phyloP scores from a whole-genome alignment of 2,797 vertebrate genomes.

The Danio albolineatus region DNA sequence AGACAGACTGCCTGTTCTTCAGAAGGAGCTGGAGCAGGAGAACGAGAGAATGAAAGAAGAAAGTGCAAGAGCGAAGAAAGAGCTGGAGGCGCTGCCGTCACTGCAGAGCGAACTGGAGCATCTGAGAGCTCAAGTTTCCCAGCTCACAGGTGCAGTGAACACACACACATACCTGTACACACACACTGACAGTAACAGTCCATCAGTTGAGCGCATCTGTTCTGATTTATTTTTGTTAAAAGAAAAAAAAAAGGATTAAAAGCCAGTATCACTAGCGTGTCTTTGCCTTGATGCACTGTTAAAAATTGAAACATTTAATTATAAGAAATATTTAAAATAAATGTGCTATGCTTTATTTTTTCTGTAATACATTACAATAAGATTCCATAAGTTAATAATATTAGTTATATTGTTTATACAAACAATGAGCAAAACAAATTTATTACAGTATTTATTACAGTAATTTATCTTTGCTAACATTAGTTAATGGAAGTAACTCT shows the following conservation, averaged over 20 bases:
- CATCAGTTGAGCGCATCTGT: background rate
- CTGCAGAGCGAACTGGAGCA: constrained; percentile 83
- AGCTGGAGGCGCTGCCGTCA: constrained; percentile 75
- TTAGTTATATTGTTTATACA: too few relatives aligned
- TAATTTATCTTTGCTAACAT: too few relatives aligned
- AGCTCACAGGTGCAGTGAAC: constrained; percentile 53
- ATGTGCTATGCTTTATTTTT: too few relatives aligned
- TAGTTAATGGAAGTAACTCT: too few relatives aligned
- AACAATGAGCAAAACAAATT: too few relatives aligned
- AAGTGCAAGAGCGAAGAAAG: constrained; percentile 80
- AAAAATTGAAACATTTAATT: background rate
- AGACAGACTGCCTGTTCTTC: constrained; percentile 74
- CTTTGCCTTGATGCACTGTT: background rate
- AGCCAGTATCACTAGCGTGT: background rate
- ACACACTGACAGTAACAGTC: background rate
- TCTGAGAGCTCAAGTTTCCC: constrained; percentile 69
- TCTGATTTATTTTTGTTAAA: background rate
- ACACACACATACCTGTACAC: too few relatives aligned
- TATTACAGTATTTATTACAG: too few relatives aligned
- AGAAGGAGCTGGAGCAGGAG: constrained; percentile 74
- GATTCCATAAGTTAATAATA: too few relatives aligned
- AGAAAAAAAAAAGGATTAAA: background rate
- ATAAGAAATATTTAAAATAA: too few relatives aligned
- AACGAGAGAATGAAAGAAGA: constrained; percentile 83
- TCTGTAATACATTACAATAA: too few relatives aligned